These are phyloP conservation scores for Calyptommatus sinebrachiatus DNA, from an alignment of 2,113 vertebrate species.

Conservation along the genomic window DNA sequence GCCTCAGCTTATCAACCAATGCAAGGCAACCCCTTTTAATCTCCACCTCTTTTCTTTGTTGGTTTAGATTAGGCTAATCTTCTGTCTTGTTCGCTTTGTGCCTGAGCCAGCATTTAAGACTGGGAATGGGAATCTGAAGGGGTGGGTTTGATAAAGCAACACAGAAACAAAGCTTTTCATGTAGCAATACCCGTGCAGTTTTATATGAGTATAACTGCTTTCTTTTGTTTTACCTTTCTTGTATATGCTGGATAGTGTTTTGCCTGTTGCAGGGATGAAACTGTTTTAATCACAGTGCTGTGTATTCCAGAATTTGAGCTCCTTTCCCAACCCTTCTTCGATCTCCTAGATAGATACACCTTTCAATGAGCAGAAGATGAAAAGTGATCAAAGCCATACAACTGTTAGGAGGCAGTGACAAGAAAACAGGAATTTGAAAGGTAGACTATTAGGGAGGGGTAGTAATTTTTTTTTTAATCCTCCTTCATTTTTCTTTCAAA, in stretches of 20 bases:
- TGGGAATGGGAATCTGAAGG: neutral
- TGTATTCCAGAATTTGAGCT: neutral
- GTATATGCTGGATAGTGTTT: neutral
- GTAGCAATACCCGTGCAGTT: neutral
- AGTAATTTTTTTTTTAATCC: neutral
- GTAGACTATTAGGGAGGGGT: neutral
- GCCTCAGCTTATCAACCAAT: neutral
- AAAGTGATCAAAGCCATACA: neutral
- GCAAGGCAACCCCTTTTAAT: neutral
- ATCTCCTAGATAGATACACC: neutral
- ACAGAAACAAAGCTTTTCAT: neutral
- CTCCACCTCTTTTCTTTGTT: slow-evolving; percentile 28
- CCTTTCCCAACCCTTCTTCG: neutral
- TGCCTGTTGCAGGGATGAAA: neutral
- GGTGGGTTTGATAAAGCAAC: neutral
- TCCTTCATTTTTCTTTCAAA: neutral
- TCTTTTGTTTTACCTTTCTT: neutral
- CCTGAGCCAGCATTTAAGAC: neutral
- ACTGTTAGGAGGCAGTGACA: neutral
- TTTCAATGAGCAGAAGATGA: neutral
- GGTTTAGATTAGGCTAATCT: slow-evolving; percentile 15
- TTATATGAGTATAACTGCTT: neutral
- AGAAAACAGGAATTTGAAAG: neutral
- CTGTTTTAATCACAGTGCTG: neutral
- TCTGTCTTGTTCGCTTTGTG: neutral